These are phyloP conservation scores for Ammodytes dubius DNA, from an alignment of 2,113 vertebrate species.

Conservation along the genomic window DNA sequence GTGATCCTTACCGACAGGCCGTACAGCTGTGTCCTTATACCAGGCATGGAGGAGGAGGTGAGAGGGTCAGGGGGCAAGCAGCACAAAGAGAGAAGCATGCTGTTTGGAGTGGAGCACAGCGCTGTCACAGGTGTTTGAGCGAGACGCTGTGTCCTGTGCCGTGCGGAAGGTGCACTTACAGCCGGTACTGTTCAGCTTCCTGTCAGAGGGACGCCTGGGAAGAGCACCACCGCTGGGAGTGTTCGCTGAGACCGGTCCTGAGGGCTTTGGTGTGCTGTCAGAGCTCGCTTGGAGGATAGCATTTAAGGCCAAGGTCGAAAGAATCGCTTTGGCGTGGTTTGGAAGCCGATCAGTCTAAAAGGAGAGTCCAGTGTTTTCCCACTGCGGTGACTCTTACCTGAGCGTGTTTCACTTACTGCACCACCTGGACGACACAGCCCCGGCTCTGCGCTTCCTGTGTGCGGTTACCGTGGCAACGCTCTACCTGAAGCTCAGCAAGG, in stretches of 20 bases:
- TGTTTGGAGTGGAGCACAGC: conserved; percentile 80
- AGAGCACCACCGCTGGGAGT: conserved; percentile 90
- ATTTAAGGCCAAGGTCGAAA: conserved; percentile 86
- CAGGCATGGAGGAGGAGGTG: conserved; percentile 69
- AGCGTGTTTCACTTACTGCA: conserved; percentile 89
- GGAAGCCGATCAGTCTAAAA: neutral
- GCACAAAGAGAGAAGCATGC: neutral
- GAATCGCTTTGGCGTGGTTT: conserved; percentile 66
- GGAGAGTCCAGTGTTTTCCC: conserved; percentile 43
- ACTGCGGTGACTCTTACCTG: conserved; percentile 84
- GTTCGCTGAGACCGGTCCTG: conserved; percentile 87
- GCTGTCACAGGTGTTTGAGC: conserved; percentile 91
- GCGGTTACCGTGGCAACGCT: conserved; percentile 86
- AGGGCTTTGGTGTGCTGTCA: conserved; percentile 88
- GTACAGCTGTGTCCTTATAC: conserved; percentile 90
- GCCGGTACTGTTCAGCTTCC: conserved; percentile 88
- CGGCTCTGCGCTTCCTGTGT: conserved; percentile 88
- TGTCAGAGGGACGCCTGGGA: conserved; percentile 89
- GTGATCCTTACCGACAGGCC: conserved; percentile 89
- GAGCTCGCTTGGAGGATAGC: conserved; percentile 90
- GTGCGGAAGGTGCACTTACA: conserved; percentile 90
- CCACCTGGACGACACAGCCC: conserved; percentile 85
- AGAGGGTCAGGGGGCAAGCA: conserved; percentile 11
- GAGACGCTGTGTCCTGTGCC: conserved; percentile 83
- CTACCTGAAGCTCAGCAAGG: conserved; percentile 80